Evolutionary conservation across 2,113 vertebrate genomes (phyloP).

Genomic region (Burhinus oedicnemus): DNA sequence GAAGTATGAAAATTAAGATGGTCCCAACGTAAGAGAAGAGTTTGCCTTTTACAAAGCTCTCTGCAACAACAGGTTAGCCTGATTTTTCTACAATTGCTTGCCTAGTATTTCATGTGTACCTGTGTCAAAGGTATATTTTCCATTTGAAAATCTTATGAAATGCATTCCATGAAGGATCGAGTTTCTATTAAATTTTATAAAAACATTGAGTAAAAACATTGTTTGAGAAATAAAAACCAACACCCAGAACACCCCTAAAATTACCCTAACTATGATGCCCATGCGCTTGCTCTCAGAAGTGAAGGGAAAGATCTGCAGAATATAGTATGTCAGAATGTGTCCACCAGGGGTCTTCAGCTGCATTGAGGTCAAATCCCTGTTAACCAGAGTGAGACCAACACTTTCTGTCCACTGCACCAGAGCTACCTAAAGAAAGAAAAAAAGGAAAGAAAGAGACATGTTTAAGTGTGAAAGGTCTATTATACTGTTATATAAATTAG

Average conservation of each 20-base stretch:
- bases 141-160: neutral
- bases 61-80: neutral
- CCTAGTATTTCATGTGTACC: neutral
- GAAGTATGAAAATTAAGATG: neutral
- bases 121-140: neutral
- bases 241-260: neutral
- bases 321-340: conserved; percentile 90
- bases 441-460: neutral
- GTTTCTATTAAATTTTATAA: neutral
- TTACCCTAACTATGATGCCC: conserved; percentile 92
- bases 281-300: conserved; percentile 97
- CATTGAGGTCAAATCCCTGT: conserved; percentile 91
- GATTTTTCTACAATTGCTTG: neutral
- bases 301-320: conserved; percentile 87
- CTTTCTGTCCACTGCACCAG: conserved; percentile 96
- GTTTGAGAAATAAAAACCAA: neutral
- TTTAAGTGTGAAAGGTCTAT: neutral
- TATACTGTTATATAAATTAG: neutral
- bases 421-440: conserved; percentile 79
- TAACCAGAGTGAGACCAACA: conserved; percentile 93
- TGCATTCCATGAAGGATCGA: neutral
- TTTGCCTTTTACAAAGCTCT: neutral
- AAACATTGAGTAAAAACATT: neutral
- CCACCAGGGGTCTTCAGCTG: conserved; percentile 92
- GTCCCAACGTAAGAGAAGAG: neutral